Percentiles rank a stretch among this genome's conserved stretches.
Evolutionary conservation across 1,140 invertebrate genomes (phyloP).

Genomic region (Rhizoglyphus robini): DNA sequence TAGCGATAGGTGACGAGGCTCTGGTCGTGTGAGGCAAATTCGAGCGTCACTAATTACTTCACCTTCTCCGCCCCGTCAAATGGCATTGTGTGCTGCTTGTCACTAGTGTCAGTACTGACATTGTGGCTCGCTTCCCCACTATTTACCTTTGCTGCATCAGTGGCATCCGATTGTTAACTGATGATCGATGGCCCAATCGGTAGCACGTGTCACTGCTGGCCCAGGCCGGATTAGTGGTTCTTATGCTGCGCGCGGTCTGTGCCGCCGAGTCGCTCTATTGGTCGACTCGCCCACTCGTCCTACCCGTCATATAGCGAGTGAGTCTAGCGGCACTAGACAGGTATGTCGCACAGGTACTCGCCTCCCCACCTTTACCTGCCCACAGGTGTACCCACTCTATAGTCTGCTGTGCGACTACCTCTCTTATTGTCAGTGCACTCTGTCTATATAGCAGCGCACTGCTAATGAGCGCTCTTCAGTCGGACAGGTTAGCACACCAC

Average conservation of each 20-base stretch:
- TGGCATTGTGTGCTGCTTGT: background rate
- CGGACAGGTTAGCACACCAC: too few species aligned
- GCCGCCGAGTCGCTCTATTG: too few species aligned
- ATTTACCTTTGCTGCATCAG: background rate
- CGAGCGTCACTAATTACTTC: slow-evolving; percentile 6
- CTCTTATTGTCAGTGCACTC: too few species aligned
- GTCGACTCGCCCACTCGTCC: too few species aligned
- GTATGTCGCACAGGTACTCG: too few species aligned
- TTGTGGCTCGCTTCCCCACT: too few species aligned
- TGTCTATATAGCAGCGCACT: too few species aligned
- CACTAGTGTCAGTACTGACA: background rate
- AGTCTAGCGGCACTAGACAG: too few species aligned
- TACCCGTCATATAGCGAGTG: too few species aligned
- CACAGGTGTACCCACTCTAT: background rate
- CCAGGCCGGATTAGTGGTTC: background rate
- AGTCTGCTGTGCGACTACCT: too few species aligned
- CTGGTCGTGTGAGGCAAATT: background rate
- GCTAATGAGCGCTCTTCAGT: too few species aligned
- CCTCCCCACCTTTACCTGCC: background rate
- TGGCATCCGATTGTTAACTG: slow-evolving; percentile 6
- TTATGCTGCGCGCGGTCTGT: background rate
- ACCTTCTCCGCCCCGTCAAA: slow-evolving; percentile 3
- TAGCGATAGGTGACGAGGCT: background rate
- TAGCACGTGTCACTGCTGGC: background rate
- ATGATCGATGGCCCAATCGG: slow-evolving; percentile 9